Evolutionary conservation across 2,113 vertebrate genomes (phyloP).

Genomic region (Gallinago jamesoni): DNA sequence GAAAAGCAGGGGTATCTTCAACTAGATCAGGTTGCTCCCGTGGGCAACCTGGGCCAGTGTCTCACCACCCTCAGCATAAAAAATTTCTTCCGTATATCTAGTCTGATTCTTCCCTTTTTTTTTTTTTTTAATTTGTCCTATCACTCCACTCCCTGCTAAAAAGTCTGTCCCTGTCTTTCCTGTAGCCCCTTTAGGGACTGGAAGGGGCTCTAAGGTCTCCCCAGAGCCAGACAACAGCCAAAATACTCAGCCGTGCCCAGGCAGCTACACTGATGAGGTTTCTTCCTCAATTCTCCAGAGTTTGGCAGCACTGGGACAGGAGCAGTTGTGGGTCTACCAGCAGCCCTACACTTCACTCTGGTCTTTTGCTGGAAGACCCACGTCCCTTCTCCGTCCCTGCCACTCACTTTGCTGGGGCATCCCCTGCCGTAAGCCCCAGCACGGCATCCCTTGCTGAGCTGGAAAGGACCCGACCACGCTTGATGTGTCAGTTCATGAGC

Average conservation of each 20-base stretch:
- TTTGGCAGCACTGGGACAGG: not conserved
- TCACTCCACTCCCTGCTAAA: not conserved
- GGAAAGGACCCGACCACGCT: not conserved
- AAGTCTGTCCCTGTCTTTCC: not conserved
- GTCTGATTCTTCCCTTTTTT: not conserved
- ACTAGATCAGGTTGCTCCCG: not conserved
- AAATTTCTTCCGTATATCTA: not conserved
- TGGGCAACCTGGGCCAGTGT: not conserved
- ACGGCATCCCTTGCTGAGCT: not conserved
- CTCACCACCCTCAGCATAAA: not conserved
- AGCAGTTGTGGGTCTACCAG: not conserved
- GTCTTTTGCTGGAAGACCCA: not conserved
- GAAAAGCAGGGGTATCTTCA: not conserved
- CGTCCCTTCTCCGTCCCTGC: not conserved
- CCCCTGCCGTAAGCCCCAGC: fast-evolving
- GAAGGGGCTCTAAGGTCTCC: not conserved
- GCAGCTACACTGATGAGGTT: not conserved
- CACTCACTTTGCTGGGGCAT: not conserved
- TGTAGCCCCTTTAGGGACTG: not conserved
- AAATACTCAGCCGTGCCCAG: not conserved
- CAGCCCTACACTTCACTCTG: not conserved
- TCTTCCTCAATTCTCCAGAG: not conserved
- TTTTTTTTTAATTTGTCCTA: not conserved
- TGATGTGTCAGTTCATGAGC: not conserved
- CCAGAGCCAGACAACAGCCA: not conserved